Percentiles rank a stretch among this genome's conserved stretches.
Conservation (phyloP, 2,888 invertebrate genomes). For the Tachina grossa region DNA sequence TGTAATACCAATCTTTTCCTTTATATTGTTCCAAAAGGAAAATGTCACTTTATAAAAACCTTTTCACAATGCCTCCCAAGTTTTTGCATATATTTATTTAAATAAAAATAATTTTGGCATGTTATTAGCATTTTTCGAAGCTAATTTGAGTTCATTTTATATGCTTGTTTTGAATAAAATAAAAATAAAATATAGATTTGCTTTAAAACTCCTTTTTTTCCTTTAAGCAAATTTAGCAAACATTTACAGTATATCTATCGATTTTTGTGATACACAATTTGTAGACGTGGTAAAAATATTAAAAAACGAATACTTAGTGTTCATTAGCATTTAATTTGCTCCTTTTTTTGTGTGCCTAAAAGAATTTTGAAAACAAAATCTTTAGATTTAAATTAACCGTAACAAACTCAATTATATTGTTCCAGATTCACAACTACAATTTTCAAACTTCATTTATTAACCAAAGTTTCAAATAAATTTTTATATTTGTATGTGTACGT, state of each 20-base stretch:
- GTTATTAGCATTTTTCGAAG: too few relatives aligned
- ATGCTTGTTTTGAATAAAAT: too few relatives aligned
- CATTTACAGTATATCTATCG: neutral
- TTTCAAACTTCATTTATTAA: neutral
- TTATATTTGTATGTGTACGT: neutral
- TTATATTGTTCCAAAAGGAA: too few relatives aligned
- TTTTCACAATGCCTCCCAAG: too few relatives aligned
- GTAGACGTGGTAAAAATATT: neutral
- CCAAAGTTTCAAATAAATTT: neutral
- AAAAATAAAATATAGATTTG: too few relatives aligned
- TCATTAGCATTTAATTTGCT: neutral
- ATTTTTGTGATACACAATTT: neutral
- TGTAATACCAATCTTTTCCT: too few relatives aligned
- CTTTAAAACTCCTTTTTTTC: neutral
- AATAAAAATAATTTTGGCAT: too few relatives aligned
- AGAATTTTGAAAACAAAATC: neutral
- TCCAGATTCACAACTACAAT: neutral
- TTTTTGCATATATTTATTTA: too few relatives aligned
- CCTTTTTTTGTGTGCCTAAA: neutral
- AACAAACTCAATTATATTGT: slow-evolving; percentile 43
- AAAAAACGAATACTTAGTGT: neutral
- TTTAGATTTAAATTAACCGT: slow-evolving; percentile 44
- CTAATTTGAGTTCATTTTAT: too few relatives aligned
- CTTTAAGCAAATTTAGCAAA: neutral
- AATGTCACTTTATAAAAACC: too few relatives aligned